phyloP scores from a whole-genome alignment of 2,888 invertebrate species.

The Brenthis hecate region DNA sequence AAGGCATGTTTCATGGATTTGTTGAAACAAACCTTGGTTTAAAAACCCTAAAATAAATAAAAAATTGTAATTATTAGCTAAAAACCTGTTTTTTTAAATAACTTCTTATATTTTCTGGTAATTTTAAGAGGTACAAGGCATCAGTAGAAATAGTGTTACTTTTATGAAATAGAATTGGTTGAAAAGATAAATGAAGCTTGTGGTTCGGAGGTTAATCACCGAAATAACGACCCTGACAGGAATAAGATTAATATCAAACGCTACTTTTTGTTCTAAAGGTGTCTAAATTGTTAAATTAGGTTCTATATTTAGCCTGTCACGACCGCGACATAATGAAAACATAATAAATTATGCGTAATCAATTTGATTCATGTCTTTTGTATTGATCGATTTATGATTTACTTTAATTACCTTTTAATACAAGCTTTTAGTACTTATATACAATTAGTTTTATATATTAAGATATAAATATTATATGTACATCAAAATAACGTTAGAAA shows the following conservation, averaged over 20 bases:
- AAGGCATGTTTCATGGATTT: no score
- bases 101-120: no score
- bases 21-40: no score
- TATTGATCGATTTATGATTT: constrained; percentile 19
- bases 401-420: constrained; percentile 17
- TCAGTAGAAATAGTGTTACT: constrained; percentile 6
- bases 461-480: no score
- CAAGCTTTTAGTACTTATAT: neutral
- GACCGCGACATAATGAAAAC: constrained; percentile 11
- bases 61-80: no score
- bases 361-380: constrained; percentile 14
- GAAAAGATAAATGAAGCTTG: constrained; percentile 55
- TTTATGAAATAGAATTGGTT: constrained; percentile 47
- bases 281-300: constrained; percentile 19
- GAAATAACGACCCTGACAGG: constrained; percentile 42
- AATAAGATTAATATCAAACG: constrained; percentile 53
- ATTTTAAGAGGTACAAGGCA: neutral
- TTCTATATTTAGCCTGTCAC: constrained; percentile 14
- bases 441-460: no score
- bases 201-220: constrained; percentile 70
- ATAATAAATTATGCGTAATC: constrained; percentile 19
- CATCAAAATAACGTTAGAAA: no score
- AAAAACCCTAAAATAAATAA: no score
- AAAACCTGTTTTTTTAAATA: no score
- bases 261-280: constrained; percentile 51